These are phyloP conservation scores for Bombyx mandarina DNA, from an alignment of 1,140 invertebrate species.

Conservation along the genomic window DNA sequence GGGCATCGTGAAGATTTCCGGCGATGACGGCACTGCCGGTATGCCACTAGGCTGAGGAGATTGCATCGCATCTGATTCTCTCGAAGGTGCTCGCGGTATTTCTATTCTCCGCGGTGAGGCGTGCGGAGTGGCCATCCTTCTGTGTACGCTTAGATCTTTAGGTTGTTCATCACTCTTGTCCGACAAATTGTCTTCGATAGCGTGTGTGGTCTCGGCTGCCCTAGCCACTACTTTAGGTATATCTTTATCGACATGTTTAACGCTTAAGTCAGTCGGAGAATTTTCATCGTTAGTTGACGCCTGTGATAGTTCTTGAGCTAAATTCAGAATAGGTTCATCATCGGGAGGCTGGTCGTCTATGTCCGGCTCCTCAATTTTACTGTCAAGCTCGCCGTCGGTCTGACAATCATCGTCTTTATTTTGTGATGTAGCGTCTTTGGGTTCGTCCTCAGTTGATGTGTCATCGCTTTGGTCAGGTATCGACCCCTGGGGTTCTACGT, in stretches of 20 bases:
- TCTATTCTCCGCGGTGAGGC: conserved; percentile 57
- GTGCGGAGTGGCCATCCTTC: conserved; percentile 58
- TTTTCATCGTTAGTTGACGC: conserved; percentile 37
- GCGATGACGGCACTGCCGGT: conserved; percentile 74
- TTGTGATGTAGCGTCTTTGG: conserved; percentile 20
- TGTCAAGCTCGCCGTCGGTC: conserved; percentile 2
- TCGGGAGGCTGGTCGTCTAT: neutral
- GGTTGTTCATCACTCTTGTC: conserved; percentile 70
- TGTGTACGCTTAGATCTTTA: conserved; percentile 72
- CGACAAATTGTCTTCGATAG: conserved; percentile 45
- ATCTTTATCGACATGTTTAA: conserved; percentile 35
- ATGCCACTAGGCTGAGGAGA: conserved; percentile 78
- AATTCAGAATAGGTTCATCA: conserved; percentile 11
- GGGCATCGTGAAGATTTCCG: conserved; percentile 71
- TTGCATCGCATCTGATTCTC: conserved; percentile 75
- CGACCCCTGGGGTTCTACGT: conserved; percentile 26
- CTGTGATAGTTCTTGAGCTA: conserved; percentile 25
- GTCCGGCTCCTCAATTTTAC: neutral
- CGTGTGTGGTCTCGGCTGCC: conserved; percentile 42
- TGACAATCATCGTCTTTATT: neutral
- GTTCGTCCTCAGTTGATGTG: conserved; percentile 19
- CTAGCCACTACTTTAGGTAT: conserved; percentile 22
- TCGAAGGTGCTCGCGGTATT: conserved; percentile 70
- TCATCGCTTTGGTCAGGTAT: conserved; percentile 37
- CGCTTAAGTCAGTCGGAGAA: conserved; percentile 65